Evolutionary conservation across 1,140 invertebrate genomes (phyloP).

Genomic region (Doryteuthis pealeii): DNA sequence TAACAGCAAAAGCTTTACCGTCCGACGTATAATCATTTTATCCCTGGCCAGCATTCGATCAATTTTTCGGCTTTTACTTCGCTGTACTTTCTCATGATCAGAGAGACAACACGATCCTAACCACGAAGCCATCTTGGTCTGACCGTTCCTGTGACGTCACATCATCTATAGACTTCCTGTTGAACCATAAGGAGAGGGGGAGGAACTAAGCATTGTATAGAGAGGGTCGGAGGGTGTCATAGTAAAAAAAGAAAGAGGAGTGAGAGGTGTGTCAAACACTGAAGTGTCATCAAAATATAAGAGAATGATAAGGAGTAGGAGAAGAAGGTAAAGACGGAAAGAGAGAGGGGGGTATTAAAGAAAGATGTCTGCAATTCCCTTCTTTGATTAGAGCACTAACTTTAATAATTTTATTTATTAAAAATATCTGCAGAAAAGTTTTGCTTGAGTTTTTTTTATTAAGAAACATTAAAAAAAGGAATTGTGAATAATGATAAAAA

Average conservation of each 20-base stretch:
- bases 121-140: constrained; percentile 56
- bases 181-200: neutral
- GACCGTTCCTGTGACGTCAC: constrained; percentile 56
- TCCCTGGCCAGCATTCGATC: constrained; percentile 77
- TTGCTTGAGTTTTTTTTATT: too few species aligned
- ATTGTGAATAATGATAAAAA: too few species aligned
- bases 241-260: too few species aligned
- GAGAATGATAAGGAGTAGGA: neutral
- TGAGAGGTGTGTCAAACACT: too few species aligned
- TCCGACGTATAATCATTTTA: constrained; percentile 65
- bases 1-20: constrained; percentile 79
- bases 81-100: constrained; percentile 50
- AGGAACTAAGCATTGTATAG: neutral
- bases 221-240: neutral
- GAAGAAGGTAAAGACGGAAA: too few species aligned
- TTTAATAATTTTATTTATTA: too few species aligned
- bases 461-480: too few species aligned
- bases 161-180: constrained; percentile 1
- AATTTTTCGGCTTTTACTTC: constrained; percentile 77
- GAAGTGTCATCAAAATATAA: neutral
- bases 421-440: too few species aligned
- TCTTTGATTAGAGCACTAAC: too few species aligned
- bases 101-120: constrained; percentile 53
- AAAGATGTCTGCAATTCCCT: neutral
- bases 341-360: neutral